A percentile compares a stretch with the other conserved stretches of the same genome.
Conservation (phyloP, 2,888 invertebrate genomes). For the Eilema sororculum region DNA sequence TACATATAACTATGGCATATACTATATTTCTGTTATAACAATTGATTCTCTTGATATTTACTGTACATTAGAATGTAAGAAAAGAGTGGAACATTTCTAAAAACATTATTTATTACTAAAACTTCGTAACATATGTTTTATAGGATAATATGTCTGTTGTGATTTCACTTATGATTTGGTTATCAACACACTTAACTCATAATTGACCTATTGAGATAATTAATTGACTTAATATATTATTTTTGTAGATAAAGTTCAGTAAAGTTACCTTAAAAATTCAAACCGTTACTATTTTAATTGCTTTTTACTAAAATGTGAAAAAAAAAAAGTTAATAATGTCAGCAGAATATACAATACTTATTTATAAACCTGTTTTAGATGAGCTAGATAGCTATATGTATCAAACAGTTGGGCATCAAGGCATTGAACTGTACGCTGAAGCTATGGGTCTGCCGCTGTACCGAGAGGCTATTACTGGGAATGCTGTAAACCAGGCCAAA, state of each 20-base stretch:
- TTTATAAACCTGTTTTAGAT: constrained; percentile 86
- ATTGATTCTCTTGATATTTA: background rate
- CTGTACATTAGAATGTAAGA: background rate
- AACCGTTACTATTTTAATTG: background rate
- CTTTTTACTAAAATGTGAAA: background rate
- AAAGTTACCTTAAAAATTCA: background rate
- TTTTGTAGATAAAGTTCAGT: background rate
- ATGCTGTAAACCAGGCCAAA: constrained; percentile 92
- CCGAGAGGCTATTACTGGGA: constrained; percentile 93
- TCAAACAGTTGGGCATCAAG: constrained; percentile 99
- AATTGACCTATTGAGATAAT: constrained; percentile 23
- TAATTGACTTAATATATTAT: background rate
- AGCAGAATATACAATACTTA: constrained; percentile 1
- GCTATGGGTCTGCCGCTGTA: constrained; percentile 98
- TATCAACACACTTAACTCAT: constrained; percentile 31
- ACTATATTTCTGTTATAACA: constrained; percentile 4
- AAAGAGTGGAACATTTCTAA: background rate
- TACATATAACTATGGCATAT: constrained; percentile 37
- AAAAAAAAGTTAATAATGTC: background rate
- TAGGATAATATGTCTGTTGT: constrained; percentile 45
- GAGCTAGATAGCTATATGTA: constrained; percentile 99
- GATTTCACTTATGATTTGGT: constrained; percentile 37
- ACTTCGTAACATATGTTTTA: constrained; percentile 37
- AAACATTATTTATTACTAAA: constrained; percentile 6
- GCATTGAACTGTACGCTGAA: constrained; percentile 95